Evolutionary conservation across 1,140 invertebrate species (phyloP).

Genomic region (Acromyrmex echinatior): DNA sequence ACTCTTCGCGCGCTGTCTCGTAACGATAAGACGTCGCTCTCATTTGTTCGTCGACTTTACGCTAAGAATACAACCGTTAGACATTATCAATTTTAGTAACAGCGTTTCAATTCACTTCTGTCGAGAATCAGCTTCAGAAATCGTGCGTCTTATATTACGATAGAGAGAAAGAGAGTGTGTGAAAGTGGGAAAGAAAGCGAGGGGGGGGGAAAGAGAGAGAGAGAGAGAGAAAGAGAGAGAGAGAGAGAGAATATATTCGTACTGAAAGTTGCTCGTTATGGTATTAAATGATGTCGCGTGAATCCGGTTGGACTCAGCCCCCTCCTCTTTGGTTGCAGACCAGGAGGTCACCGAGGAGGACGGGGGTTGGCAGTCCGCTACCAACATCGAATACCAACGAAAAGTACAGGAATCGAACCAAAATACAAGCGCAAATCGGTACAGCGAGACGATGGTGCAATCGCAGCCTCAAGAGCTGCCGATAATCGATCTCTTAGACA

Average conservation of each 20-base stretch:
- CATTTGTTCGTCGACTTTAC: neutral
- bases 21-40: constrained; percentile 34
- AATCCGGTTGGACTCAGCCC: constrained; percentile 85
- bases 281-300: constrained; percentile 68
- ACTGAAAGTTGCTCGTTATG: constrained; percentile 41
- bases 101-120: neutral
- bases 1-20: constrained; percentile 14
- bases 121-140: constrained; percentile 6
- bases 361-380: constrained; percentile 85
- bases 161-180: neutral
- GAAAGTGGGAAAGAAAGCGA: neutral
- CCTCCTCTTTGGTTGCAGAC: constrained; percentile 88
- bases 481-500: constrained; percentile 84
- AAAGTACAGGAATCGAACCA: constrained; percentile 75
- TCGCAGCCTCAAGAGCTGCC: constrained; percentile 78
- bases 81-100: neutral
- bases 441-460: constrained; percentile 60
- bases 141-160: neutral
- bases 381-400: constrained; percentile 76
- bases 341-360: constrained; percentile 86
- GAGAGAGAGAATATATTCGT: constrained; percentile 35
- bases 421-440: constrained; percentile 78
- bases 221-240: constrained; percentile 33
- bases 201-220: constrained; percentile 35
- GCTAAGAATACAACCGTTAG: constrained; percentile 10